A percentile compares a stretch with the other conserved stretches of the same genome.
Evolutionary conservation across 2,113 vertebrate genomes (phyloP).

Genomic region (Aphelocoma coerulescens): DNA sequence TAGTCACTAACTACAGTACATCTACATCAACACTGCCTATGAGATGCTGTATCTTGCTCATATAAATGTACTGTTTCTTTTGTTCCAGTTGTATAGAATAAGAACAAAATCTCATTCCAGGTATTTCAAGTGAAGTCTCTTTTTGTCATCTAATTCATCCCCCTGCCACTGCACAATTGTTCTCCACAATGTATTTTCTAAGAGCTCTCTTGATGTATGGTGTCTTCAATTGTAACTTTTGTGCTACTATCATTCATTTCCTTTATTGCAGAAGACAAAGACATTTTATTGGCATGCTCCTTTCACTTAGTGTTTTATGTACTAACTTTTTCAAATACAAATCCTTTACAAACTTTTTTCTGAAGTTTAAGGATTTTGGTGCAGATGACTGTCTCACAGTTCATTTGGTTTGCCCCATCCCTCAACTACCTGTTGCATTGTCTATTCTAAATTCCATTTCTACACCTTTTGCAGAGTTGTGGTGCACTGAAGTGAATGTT

Average conservation of each 20-base stretch:
- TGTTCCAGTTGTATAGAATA: not conserved
- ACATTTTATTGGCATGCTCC: slow-evolving; percentile 33
- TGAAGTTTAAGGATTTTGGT: not conserved
- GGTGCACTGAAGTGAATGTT: not conserved
- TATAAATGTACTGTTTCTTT: not conserved
- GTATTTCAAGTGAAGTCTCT: slow-evolving; percentile 11
- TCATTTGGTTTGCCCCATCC: not conserved
- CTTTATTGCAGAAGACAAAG: slow-evolving; percentile 47
- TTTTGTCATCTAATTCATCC: slow-evolving; percentile 41
- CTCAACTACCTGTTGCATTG: not conserved
- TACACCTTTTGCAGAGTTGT: not conserved
- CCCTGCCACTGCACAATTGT: slow-evolving; percentile 17
- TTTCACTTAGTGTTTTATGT: slow-evolving; percentile 34
- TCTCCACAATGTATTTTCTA: slow-evolving; percentile 18
- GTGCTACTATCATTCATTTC: slow-evolving; percentile 43
- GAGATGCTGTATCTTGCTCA: not conserved
- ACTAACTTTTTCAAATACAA: slow-evolving; percentile 13
- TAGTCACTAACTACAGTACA: not conserved
- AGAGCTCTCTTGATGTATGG: slow-evolving; percentile 35
- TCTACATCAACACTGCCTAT: not conserved
- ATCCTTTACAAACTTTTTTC: slow-evolving; percentile 7
- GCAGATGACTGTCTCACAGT: not conserved
- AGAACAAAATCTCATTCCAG: slow-evolving; percentile 1
- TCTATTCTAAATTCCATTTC: not conserved
- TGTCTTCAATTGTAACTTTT: slow-evolving; percentile 46